Conservation (phyloP, 2,888 invertebrate species). For the Cyrtodaria siliqua region DNA sequence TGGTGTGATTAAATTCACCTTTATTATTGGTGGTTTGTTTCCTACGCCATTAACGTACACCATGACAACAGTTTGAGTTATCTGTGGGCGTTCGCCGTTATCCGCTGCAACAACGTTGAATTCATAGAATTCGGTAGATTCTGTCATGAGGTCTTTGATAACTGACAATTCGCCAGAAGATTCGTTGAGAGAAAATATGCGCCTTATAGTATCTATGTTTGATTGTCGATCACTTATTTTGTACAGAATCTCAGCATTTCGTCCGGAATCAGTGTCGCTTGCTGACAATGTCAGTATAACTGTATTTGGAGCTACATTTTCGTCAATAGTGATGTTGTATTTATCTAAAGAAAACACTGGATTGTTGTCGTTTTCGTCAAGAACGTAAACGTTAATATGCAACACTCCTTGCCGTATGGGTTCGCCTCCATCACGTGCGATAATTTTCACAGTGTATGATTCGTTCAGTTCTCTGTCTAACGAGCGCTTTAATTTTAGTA, state of each 20-base stretch:
- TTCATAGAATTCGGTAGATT: conserved; percentile 58
- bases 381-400: conserved; percentile 72
- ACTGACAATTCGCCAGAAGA: conserved; percentile 62
- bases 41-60: conserved; percentile 63
- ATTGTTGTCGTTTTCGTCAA: conserved; percentile 79
- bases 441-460: conserved; percentile 69
- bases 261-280: conserved; percentile 93
- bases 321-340: conserved; percentile 75
- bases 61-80: conserved; percentile 67
- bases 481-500: conserved; percentile 63
- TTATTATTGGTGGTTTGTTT: conserved; percentile 55
- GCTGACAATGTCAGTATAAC: conserved; percentile 89
- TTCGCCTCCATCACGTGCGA: conserved; percentile 76
- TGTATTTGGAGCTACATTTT: conserved; percentile 66
- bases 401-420: conserved; percentile 68
- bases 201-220: conserved; percentile 56
- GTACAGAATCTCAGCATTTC: conserved; percentile 89
- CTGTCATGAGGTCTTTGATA: conserved; percentile 55
- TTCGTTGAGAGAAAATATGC: conserved; percentile 54
- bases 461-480: conserved; percentile 77
- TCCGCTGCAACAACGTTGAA: conserved; percentile 76
- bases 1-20: conserved; percentile 49
- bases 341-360: conserved; percentile 69
- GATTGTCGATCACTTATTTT: conserved; percentile 77
- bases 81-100: conserved; percentile 67